These are phyloP conservation scores for Tyto alba DNA, from an alignment of 2,113 vertebrate species.

Conservation along the genomic window DNA sequence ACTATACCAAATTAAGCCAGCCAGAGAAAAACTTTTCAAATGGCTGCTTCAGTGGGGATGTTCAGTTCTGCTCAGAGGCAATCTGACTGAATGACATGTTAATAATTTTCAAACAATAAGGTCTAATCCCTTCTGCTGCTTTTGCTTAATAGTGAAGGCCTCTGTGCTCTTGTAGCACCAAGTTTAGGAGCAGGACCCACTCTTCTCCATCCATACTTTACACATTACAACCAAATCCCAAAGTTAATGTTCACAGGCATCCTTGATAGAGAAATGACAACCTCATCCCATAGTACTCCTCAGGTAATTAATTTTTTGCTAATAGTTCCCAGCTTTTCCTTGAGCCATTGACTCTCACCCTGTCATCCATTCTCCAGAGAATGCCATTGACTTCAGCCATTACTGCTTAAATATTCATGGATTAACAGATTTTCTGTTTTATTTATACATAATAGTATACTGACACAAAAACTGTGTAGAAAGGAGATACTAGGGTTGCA, in stretches of 20 bases:
- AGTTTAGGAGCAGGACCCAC: accelerated
- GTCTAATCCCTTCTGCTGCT: background rate
- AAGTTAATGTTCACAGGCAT: background rate
- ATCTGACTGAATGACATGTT: background rate
- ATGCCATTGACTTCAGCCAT: background rate
- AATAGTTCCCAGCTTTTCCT: background rate
- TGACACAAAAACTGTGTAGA: background rate
- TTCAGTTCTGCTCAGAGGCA: background rate
- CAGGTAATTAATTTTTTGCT: background rate
- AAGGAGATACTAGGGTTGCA: background rate
- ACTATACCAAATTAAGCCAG: background rate
- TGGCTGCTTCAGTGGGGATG: background rate
- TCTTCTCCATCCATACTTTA: background rate
- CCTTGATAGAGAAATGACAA: background rate
- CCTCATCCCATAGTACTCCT: background rate
- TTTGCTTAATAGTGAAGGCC: background rate
- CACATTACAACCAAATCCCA: background rate
- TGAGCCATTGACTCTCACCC: background rate
- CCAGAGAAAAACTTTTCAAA: background rate
- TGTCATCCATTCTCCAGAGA: background rate
- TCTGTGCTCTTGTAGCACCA: accelerated
- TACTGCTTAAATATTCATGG: background rate
- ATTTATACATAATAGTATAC: background rate
- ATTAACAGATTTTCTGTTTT: background rate
- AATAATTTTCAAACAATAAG: background rate